Base-by-base conservation (phyloP, 2,797 vertebrate species). In the Anniella stebbinsi region DNA sequence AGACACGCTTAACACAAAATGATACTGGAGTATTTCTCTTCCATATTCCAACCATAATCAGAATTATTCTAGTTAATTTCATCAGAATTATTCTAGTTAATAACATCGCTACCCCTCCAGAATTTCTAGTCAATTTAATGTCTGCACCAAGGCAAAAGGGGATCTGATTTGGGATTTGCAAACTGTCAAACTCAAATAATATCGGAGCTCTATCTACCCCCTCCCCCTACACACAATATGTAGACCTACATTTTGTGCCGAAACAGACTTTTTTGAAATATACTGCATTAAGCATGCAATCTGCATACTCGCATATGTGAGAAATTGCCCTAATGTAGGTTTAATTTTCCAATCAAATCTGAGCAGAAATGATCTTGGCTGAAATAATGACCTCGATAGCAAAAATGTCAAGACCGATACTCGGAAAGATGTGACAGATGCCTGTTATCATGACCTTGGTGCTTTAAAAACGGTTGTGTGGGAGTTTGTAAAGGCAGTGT, bases 261-360 rank as follows among this genome's bases (percentile, higher is more conserved):
- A 54, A 60, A 38, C 4, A 45, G 72, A 69, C 60, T 90, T 94
- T 90, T 94, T 92, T 28, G 83, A 67, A 54, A 45, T 36, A 51
- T 0, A 38, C 18, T 23, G 33, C 0, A 2, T 67, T 76, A n/a
- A 83, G 36, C 75, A 87, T 89, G 87, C 80, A 72, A 33, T 88
- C 75, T 72, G 0, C 66, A 57, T 51, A 36, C 36, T 73, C 60
- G 72, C 38, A 7, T 21, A 76, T 72, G 72, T 48, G 87, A 91
- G 89, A 91, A 95, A 95, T 88, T 66, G 41, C 89, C 90, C 80
- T 92, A 93, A 93, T 92, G 70, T 41, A 86, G 88, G 88, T 95
- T 96, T 96, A 95, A 95, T 96, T 96, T 96, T 86, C 80, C 81
- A 92, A 87, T 92, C 91, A 92, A 93, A 96, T 85, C 92, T 95